Evolutionary conservation across 2,797 vertebrate genomes (phyloP).

Genomic region (Loris lydekkerianus): DNA sequence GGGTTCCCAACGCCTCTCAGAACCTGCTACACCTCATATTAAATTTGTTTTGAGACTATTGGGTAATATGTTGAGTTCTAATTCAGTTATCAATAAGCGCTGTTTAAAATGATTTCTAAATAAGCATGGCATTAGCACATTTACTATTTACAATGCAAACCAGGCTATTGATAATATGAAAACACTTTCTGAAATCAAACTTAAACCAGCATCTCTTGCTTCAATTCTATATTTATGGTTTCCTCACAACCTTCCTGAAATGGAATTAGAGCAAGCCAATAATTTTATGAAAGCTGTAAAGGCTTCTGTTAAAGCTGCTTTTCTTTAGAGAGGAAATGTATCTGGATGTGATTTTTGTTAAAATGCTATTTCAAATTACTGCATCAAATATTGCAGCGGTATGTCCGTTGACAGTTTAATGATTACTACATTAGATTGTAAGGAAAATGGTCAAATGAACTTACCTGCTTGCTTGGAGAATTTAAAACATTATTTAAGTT

Average conservation of each 20-base stretch:
- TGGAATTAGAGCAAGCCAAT: conserved; percentile 85
- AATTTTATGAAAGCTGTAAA: conserved; percentile 85
- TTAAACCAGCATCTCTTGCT: conserved; percentile 69
- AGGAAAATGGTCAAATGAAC: conserved; percentile 87
- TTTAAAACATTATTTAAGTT: conserved; percentile 86
- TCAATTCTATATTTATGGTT: conserved; percentile 82
- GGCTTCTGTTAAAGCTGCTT: conserved; percentile 80
- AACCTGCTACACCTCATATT: conserved; percentile 84
- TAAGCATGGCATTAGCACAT: conserved; percentile 85
- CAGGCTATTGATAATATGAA: conserved; percentile 85
- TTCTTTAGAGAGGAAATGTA: conserved; percentile 84
- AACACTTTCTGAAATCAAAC: conserved; percentile 82
- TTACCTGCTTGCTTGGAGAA: conserved; percentile 86
- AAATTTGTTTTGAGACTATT: conserved; percentile 84
- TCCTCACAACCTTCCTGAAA: conserved; percentile 81
- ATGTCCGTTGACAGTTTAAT: conserved; percentile 92
- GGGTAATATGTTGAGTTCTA: conserved; percentile 82
- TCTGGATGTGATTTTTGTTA: conserved; percentile 90
- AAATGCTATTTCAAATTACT: conserved; percentile 91
- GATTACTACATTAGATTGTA: conserved; percentile 89
- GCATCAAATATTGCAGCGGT: conserved; percentile 89
- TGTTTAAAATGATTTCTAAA: conserved; percentile 85
- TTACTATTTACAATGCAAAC: conserved; percentile 82
- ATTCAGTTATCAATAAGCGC: conserved; percentile 86
- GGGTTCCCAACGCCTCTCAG: conserved; percentile 84